Evolutionary conservation across 2,888 invertebrate genomes (phyloP), one percentile per base, ranked within the genome.

Genomic region (Hylaea fasciaria): DNA sequence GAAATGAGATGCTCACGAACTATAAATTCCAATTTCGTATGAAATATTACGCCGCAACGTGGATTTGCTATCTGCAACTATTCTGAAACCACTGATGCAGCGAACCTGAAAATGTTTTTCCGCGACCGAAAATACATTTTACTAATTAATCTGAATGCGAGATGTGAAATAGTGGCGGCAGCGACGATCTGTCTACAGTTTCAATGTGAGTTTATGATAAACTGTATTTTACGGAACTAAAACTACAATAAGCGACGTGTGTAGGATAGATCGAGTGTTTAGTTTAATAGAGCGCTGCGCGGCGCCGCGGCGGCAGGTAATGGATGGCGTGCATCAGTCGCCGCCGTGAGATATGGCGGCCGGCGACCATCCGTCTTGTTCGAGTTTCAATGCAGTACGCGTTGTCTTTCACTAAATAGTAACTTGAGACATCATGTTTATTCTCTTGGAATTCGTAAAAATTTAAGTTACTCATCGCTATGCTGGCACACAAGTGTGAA

Each of bases 281-380:
- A 57, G 65, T 57, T 57, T 65, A 60, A 60, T 59, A 65, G 51
- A 65, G 55, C 47, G 55, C 32, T 29, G 29, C 52, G 41, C 55
- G 53, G 28, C 47, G 29, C 41, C 48, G 37, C 56, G 41, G 55
- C 54, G 53, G 57, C 60, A 56, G 57, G 64, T 68, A 68, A 68
- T 68, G 62, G 66, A 64, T 60, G 47, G 57, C 59, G 41, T 44
- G 52, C 47, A 64, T 47, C 62, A 62, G 60, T 65, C 62, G 48
- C 45, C 58, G 55, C 53, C 41, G 54, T 63, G 63, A 68, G 58
- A 57, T 57, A 65, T 57, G 37, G 58, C 57, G 51, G 11, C 54
- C 22, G 16, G 22, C 40, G 43, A 29, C 55, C 17, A 56, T 56
- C 52, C 37, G 46, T 58, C 47, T 53, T 58, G 52, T 53, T 58